Percentiles rank a stretch among this genome's conserved stretches.
Evolutionary conservation across 2,888 invertebrate genomes (phyloP).

Genomic region (Macrophya alboannulata): DNA sequence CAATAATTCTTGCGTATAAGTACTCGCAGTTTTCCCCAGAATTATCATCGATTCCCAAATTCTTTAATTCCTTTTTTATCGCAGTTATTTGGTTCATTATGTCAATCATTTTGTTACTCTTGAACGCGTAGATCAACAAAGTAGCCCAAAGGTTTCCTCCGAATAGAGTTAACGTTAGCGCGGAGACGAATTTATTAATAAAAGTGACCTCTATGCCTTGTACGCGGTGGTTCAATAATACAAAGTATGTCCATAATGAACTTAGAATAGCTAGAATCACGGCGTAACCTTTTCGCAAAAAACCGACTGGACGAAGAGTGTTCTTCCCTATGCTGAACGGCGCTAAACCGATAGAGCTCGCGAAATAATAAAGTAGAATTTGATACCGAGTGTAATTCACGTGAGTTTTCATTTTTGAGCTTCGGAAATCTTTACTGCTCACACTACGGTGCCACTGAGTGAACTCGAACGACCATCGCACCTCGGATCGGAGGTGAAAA

Average conservation of each 20-base stretch:
- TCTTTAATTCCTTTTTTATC: background rate
- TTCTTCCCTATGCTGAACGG: background rate
- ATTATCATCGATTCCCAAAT: background rate
- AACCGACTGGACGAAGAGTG: background rate
- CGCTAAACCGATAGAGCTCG: background rate
- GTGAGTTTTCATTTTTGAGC: background rate
- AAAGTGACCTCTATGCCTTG: background rate
- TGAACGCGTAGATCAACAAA: background rate
- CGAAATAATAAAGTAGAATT: background rate
- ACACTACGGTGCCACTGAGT: background rate
- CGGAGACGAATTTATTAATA: background rate
- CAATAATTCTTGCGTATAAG: background rate
- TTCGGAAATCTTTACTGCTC: background rate
- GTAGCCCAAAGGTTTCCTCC: background rate
- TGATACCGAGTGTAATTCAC: background rate
- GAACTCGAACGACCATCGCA: background rate
- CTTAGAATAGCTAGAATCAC: background rate
- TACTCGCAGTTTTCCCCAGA: background rate
- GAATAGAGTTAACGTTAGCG: background rate
- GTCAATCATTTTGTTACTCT: background rate
- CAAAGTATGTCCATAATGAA: background rate
- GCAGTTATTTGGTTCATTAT: background rate
- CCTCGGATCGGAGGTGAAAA: background rate
- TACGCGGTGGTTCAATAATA: background rate
- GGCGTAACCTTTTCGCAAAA: background rate